Evolutionary conservation across 1,140 invertebrate genomes (phyloP).

Genomic region (Saxidomus purpurata): DNA sequence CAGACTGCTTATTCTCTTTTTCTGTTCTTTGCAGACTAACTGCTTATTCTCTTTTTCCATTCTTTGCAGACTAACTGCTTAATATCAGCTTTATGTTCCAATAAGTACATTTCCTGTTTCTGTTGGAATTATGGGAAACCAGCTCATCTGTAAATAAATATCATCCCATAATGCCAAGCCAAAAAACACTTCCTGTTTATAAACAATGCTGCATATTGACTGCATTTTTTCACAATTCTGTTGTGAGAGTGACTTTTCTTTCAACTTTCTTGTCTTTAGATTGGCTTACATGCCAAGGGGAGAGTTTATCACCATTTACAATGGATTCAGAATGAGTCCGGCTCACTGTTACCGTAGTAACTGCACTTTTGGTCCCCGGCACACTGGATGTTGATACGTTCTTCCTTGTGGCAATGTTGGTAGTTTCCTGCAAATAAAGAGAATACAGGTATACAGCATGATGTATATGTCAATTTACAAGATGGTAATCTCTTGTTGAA

Average conservation of each 20-base stretch:
- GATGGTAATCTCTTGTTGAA: neutral
- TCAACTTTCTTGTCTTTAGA: slow-evolving; percentile 54
- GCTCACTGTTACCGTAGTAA: slow-evolving; percentile 51
- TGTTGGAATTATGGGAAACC: too few species aligned
- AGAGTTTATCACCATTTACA: slow-evolving; percentile 61
- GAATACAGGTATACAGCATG: too few species aligned
- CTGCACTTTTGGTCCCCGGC: slow-evolving; percentile 50
- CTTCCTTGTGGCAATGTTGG: slow-evolving; percentile 45
- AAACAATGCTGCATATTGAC: neutral
- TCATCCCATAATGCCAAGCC: too few species aligned
- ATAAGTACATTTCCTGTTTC: too few species aligned
- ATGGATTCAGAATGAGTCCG: slow-evolving; percentile 62
- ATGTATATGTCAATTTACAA: too few species aligned
- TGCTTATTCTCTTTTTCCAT: too few species aligned
- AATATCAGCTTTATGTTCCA: too few species aligned
- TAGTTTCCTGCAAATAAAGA: slow-evolving; percentile 53
- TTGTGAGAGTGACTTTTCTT: slow-evolving; percentile 53
- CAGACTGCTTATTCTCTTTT: neutral
- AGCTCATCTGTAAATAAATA: too few species aligned
- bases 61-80: too few species aligned
- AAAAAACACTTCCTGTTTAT: neutral
- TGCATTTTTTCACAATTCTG: slow-evolving; percentile 55
- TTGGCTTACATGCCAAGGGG: slow-evolving; percentile 60
- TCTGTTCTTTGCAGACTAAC: too few species aligned
- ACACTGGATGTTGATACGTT: slow-evolving; percentile 64